Evolutionary conservation across 2,113 vertebrate species (phyloP), one percentile per base, ranked within the genome.

Genomic region (Aleadryas rufinucha): DNA sequence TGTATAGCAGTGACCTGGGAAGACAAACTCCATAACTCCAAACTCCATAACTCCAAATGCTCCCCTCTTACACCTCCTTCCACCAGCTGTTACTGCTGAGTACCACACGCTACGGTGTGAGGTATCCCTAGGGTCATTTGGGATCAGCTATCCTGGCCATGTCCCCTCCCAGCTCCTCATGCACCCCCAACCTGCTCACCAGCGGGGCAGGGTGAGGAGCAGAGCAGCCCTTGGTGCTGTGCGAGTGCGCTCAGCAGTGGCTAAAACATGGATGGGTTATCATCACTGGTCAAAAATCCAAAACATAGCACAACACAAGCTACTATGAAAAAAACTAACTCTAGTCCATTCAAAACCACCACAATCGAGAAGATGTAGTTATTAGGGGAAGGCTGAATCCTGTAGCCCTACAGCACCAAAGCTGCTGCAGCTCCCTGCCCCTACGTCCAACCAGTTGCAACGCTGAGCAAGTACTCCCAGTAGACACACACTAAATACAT

Each of bases 21-120:
- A 65, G 30, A n/a, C 33, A n/a, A 65, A 42, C 7, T 6, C 60
- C 0, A 0, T 35, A 14, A 39, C 33, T 84, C 11, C 33, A n/a
- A 65, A 42, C 7, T 6, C 60, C 0, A 0, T 35, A 14, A 39
- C 35, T 84, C 11, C 35, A 44, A n/a, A 28, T 0, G 1, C 39
- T 33, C 6, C 21, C 15, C 15, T 26, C 37, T 42, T 61, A 16
- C 20, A 41, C 11, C 23, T 82, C 7, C 35, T 69, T 52, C 16
- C 37, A 13, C 13, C 45, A 47, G 45, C 45, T 70, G 23, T 47
- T 86, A 13, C 8, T 60, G 56, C 56, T 64, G 37, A 53, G 44
- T 64, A 22, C 0, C 2, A 6, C 8, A 11, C 7, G 4, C 2
- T 26, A 2, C 7, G 16, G 21, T 65, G 13, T 52, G 56, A 56